phyloP scores from a whole-genome alignment of 2,113 vertebrate genomes.

The Struthidea cinerea region DNA sequence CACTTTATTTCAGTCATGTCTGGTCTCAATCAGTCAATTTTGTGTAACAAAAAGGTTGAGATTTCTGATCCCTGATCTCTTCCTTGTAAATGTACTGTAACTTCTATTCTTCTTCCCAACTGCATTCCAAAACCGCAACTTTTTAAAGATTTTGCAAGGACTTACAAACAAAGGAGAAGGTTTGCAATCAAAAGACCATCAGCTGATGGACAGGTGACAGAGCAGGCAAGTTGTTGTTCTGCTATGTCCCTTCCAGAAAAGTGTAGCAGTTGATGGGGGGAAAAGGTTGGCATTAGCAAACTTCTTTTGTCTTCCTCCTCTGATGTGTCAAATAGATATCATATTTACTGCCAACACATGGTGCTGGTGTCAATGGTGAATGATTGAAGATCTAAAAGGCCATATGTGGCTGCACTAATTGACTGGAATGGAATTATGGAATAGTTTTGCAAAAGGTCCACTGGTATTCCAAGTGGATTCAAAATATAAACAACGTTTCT shows the following conservation, averaged over 20 bases:
- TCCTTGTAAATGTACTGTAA: not conserved
- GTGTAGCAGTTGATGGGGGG: not conserved
- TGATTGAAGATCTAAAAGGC: not conserved
- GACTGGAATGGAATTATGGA: not conserved
- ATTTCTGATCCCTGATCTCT: not conserved
- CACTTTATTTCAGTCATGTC: not conserved
- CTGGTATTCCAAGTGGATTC: not conserved
- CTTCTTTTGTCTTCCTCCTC: not conserved
- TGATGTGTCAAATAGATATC: not conserved
- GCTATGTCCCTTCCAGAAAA: not conserved
- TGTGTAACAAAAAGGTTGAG: not conserved
- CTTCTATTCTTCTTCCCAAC: not conserved
- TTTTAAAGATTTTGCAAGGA: not conserved
- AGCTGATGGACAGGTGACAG: not conserved
- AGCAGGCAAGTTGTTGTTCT: not conserved
- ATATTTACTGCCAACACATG: not conserved
- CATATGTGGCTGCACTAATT: not conserved
- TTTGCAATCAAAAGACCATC: not conserved
- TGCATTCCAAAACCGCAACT: not conserved
- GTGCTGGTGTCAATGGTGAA: not conserved
- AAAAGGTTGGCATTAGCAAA: not conserved
- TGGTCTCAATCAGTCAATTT: not conserved
- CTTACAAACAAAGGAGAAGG: not conserved
- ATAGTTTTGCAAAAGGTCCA: not conserved
- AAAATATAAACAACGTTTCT: not conserved